A percentile compares a stretch with the other conserved stretches of the same genome.
Evolutionary conservation across 2,888 invertebrate genomes (phyloP).

Genomic region (Nebria salina): DNA sequence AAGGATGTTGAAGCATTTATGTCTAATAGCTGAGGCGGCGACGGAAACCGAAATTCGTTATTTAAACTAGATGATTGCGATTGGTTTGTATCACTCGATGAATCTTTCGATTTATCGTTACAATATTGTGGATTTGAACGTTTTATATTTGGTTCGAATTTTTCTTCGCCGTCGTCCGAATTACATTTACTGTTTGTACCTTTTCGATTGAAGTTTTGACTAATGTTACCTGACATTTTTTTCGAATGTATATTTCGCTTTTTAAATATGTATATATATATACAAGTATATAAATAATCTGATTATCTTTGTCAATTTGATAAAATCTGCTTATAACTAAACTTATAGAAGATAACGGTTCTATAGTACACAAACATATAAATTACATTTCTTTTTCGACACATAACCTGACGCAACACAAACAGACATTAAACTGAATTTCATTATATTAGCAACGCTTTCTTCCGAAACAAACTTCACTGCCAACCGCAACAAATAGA

Average conservation of each 20-base stretch:
- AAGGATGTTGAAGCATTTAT: slow-evolving; percentile 10
- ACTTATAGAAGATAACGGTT: slow-evolving; percentile 8
- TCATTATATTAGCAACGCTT: not conserved
- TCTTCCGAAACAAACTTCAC: no score
- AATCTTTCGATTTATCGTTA: slow-evolving; percentile 26
- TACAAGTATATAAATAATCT: not conserved
- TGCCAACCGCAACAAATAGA: not conserved
- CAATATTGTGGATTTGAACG: slow-evolving; percentile 7
- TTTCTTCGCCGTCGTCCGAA: slow-evolving; percentile 11
- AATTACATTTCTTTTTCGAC: slow-evolving; percentile 18
- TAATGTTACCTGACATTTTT: slow-evolving; percentile 34
- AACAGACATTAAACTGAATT: slow-evolving; percentile 15
- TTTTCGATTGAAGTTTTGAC: slow-evolving; percentile 28
- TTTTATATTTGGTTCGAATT: slow-evolving; percentile 6
- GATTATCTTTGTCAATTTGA: slow-evolving; percentile 28
- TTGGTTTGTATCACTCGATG: slow-evolving; percentile 29
- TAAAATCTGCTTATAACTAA: slow-evolving; percentile 38
- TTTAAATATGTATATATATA: not conserved
- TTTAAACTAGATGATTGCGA: slow-evolving; percentile 21
- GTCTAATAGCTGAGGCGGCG: slow-evolving; percentile 10
- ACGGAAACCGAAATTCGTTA: slow-evolving; percentile 30
- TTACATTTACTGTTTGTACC: slow-evolving; percentile 6
- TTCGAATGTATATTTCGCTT: slow-evolving; percentile 20
- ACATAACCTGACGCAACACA: not conserved
- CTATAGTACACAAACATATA: slow-evolving; percentile 20